Base-by-base conservation (phyloP, 2,113 vertebrate genomes). In the Callithrix jacchus region DNA sequence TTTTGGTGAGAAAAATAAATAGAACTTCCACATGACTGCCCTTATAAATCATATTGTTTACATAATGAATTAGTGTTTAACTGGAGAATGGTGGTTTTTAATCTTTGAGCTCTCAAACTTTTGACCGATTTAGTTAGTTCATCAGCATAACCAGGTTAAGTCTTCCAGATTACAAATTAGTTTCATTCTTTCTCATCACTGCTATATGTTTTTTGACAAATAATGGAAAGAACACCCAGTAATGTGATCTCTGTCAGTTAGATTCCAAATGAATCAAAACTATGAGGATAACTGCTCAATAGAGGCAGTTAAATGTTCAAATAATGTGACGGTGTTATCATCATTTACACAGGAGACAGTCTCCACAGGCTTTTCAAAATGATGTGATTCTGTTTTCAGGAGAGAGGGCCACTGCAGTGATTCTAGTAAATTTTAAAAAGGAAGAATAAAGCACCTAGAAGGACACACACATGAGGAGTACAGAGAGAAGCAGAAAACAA, bases 251-350 rank as follows among this genome's bases (percentile, higher is more conserved):
- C 95, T 98, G 98, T 98, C 98, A 98, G 98, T 92, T 98, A 97
- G 97, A 98, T 98, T 97, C 97, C 97, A 98, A 98, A 99, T 98
- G 98, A 98, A 99, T 99, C 98, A 99, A 98, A 97, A 91, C 97
- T 98, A 98, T 37, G 98, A 98, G 97, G 96, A 95, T 96, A 98
- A 97, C 97, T 98, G 95, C 97, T 99, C 98, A 98, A 98, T 98
- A 98, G 95, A 89, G 97, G 97, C 97, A 98, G 98, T 98, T 98
- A 98, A 99, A 99, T 98, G 98, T 86, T 98, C 96, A 98, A 98
- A 99, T 97, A 98, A 98, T 98, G 98, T 97, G 97, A 97, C 37
- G n/a, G 93, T 97, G 54, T 96, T 96, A 93, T 97, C 97, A 98
- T 98, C 97, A 98, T 98, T 98, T 98, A 98, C 89, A 40, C 77